Evolutionary conservation across 2,888 invertebrate species (phyloP).

Genomic region (Theodoxus fluviatilis): DNA sequence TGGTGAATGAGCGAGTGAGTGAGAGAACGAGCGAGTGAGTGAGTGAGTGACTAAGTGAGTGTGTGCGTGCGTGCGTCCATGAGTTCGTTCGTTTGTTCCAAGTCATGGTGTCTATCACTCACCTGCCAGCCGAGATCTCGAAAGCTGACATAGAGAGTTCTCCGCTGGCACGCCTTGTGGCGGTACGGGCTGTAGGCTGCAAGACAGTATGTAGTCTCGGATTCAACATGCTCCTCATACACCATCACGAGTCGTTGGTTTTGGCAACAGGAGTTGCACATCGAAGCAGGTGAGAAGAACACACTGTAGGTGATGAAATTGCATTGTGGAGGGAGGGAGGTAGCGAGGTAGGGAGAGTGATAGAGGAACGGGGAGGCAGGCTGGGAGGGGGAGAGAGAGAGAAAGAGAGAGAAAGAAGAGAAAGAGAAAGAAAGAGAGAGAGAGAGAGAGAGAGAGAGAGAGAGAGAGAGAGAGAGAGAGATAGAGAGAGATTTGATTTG

Average conservation of each 20-base stretch:
- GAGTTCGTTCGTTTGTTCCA: not conserved
- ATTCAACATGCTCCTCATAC: not conserved
- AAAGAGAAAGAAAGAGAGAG: slow-evolving; percentile 16
- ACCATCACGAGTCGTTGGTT: not conserved
- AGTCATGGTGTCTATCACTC: not conserved
- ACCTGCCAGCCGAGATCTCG: slow-evolving; percentile 81
- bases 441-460: slow-evolving; percentile 17
- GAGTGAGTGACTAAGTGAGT: not conserved
- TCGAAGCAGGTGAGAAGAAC: not conserved
- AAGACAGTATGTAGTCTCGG: slow-evolving; percentile 24
- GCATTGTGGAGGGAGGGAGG: not conserved
- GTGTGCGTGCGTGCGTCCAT: not conserved
- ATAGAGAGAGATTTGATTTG: slow-evolving; percentile 1
- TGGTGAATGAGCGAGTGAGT: not conserved
- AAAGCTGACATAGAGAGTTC: slow-evolving; percentile 93
- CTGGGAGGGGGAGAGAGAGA: not conserved
- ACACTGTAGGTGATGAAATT: not conserved
- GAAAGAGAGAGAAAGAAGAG: not conserved
- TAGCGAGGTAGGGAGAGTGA: not conserved
- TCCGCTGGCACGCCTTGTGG: slow-evolving; percentile 76
- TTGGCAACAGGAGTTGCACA: not conserved
- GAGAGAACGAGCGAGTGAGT: too few species aligned
- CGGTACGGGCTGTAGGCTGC: slow-evolving; percentile 40
- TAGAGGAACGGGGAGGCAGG: not conserved
- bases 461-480: slow-evolving; percentile 8